Evolutionary conservation across 2,888 invertebrate species (phyloP).

Genomic region (Perdita meconis): DNA sequence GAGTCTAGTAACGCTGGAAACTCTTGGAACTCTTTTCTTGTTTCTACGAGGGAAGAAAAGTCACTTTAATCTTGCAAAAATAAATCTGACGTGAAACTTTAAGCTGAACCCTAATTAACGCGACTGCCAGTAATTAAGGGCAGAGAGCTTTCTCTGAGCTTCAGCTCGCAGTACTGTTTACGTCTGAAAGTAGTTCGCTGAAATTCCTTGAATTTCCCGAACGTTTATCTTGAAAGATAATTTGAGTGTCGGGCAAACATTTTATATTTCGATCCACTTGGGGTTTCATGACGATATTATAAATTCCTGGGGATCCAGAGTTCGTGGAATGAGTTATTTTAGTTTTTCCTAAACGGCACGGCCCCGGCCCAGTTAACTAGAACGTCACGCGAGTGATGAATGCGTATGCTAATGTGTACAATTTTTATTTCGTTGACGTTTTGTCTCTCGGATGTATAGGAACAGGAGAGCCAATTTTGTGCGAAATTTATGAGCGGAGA

Average conservation of each 20-base stretch:
- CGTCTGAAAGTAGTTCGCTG: neutral
- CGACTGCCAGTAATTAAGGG: constrained; percentile 11
- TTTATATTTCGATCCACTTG: neutral
- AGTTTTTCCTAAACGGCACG: constrained; percentile 1
- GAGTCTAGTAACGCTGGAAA: neutral
- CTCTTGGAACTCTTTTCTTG: neutral
- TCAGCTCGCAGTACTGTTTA: neutral
- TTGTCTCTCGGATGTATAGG: constrained; percentile 18
- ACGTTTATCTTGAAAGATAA: neutral
- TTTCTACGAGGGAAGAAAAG: neutral
- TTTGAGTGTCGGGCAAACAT: neutral
- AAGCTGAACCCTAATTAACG: neutral
- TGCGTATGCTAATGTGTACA: constrained; percentile 36
- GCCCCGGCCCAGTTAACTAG: constrained; percentile 20
- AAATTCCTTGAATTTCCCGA: neutral
- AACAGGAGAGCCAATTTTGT: constrained; percentile 46
- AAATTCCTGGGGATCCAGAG: neutral
- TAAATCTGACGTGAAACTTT: constrained; percentile 7
- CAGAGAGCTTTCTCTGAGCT: constrained; percentile 1
- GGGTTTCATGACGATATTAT: neutral
- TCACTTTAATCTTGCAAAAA: neutral
- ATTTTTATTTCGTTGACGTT: constrained; percentile 45
- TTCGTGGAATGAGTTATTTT: constrained; percentile 7
- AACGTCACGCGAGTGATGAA: constrained; percentile 35
- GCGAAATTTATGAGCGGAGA: constrained; percentile 36